Evolutionary conservation across 2,113 vertebrate genomes (phyloP).

Genomic region (Camarhynchus parvulus): DNA sequence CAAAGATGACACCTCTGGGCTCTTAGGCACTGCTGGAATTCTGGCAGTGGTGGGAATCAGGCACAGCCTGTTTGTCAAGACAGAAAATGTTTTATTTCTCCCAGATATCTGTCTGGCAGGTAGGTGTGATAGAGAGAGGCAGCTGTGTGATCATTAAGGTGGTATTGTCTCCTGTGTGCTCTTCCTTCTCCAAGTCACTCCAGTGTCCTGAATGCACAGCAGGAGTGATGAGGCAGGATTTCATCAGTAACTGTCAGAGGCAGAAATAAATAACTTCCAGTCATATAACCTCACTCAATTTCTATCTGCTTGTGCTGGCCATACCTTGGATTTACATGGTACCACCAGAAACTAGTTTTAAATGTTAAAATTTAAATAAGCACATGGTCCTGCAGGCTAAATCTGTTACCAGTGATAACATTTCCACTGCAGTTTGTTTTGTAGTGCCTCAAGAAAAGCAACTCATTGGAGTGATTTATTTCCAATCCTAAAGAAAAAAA

Average conservation of each 20-base stretch:
- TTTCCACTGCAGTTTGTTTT: conserved; percentile 17
- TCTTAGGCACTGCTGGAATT: neutral
- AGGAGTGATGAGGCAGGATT: neutral
- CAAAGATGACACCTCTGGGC: neutral
- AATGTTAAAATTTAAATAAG: conserved; percentile 31
- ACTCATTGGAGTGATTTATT: conserved; percentile 39
- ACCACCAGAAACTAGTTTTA: neutral
- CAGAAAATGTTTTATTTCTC: neutral
- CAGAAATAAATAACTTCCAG: conserved; percentile 21
- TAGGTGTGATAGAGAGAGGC: neutral
- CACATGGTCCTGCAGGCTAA: neutral
- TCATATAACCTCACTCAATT: neutral
- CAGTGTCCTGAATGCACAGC: neutral
- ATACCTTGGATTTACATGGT: neutral
- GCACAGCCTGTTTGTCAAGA: neutral
- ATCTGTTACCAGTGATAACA: conserved; percentile 43
- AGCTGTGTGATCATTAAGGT: neutral
- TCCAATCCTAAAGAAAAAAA: neutral
- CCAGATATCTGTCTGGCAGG: neutral
- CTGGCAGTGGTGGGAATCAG: neutral
- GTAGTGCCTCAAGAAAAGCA: conserved; percentile 14
- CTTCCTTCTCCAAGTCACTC: neutral
- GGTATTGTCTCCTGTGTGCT: neutral
- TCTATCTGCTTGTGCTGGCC: neutral
- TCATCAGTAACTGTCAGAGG: neutral